A percentile compares a stretch with the other conserved stretches of the same genome.
phyloP scores from a whole-genome alignment of 2,113 vertebrate genomes.

The Sylvilagus bachmani region DNA sequence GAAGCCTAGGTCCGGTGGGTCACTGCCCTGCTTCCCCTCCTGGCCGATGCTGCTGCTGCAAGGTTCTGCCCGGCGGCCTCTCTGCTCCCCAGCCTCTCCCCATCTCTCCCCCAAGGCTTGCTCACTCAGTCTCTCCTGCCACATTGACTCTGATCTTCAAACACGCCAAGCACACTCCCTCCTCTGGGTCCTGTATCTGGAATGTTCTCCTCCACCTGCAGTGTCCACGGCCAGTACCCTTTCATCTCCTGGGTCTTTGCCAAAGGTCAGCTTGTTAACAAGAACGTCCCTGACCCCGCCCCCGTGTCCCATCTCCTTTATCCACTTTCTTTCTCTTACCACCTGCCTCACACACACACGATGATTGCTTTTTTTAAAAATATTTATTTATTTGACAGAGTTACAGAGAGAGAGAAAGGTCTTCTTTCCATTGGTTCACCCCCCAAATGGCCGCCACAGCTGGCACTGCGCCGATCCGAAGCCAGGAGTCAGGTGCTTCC shows the following conservation, averaged over 20 bases:
- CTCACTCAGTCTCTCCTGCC: not conserved
- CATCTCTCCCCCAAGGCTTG: not conserved
- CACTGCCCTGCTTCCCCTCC: not conserved
- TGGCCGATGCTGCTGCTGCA: not conserved
- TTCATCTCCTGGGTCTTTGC: not conserved
- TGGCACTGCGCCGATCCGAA: no score
- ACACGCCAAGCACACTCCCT: not conserved
- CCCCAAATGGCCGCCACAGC: no score
- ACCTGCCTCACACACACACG: not conserved
- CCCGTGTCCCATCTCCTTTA: not conserved
- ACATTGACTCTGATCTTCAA: not conserved
- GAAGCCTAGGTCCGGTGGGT: not conserved
- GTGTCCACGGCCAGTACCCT: not conserved
- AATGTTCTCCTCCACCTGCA: not conserved
- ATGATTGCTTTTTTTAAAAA: not conserved
- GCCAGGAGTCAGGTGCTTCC: no score
- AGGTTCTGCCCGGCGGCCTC: not conserved
- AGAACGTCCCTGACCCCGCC: not conserved
- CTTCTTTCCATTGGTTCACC: no score
- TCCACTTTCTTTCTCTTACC: not conserved
- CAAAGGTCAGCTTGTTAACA: constrained; percentile 10
- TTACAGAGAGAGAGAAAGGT: no score
- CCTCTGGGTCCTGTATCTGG: not conserved
- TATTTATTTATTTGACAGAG: no score
- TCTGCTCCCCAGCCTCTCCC: not conserved